Base-by-base conservation (phyloP, 2,888 invertebrate genomes). In the Aporophyla lueneburgensis region DNA sequence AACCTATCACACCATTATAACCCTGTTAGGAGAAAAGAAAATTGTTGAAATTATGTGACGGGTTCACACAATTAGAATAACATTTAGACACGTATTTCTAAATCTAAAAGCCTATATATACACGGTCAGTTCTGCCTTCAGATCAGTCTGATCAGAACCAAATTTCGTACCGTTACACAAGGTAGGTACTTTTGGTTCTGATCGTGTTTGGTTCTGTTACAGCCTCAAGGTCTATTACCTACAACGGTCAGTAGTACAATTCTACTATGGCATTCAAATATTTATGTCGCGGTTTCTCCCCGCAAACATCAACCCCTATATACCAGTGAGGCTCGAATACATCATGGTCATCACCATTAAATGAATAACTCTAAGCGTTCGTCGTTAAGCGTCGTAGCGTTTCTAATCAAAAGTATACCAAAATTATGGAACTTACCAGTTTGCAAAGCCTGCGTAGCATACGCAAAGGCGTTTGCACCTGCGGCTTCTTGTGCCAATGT, bases 1-100 rank as follows among this genome's bases (percentile, higher is more conserved):
- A 95, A 61, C 92, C 91, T 75, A 96, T 94, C 43, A 93, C 73
- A 53, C 96, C 96, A 76, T 92, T 92, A 74, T 85, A 89, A 16
- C 93, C 94, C 94, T 95, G 91, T 81, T 75, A n/a, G 69, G 46
- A 62, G 75, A 71, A 76, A 68, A 69, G 16, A 61, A 71, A 54
- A 56, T n/a, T 1, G 24, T 75, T 62, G 43, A 65, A 46, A 73
- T 43, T 5, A 56, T 61, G 0, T n/a, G 7, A 12, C 21, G 16
- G n/a, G 53, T 24, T 49, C 0, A 49, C n/a, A 65, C 14, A 7
- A n/a, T 33, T 27, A 54, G 10, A 54, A 19, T 16, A n/a, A 78
- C n/a, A n/a, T 53, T 54, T 59, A 5, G 33, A 9, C 40, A 40
- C 40, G 40, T 58, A 5, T n/a, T 53, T 63, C 56, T 62, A 51